A percentile compares a stretch with the other conserved stretches of the same genome.
Evolutionary conservation across 2,113 vertebrate genomes (phyloP).

Genomic region (Callorhinus ursinus): DNA sequence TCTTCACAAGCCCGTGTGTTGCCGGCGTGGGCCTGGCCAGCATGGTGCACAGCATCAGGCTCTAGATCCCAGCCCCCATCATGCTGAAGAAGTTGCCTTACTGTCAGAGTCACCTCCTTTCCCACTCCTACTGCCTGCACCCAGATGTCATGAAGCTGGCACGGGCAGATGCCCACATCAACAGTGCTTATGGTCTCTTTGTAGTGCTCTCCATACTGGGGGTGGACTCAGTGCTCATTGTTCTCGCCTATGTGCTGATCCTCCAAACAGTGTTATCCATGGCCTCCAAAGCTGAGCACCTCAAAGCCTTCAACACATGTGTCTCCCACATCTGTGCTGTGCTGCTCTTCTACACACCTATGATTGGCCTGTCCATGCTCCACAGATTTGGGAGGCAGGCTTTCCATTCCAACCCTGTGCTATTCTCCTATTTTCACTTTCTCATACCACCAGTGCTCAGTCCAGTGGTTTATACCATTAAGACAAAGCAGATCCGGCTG

Average conservation of each 20-base stretch:
- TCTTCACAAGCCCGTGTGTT: slow-evolving; percentile 41
- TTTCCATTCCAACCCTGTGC: not conserved
- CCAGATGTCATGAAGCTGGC: slow-evolving; percentile 71
- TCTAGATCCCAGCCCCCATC: slow-evolving; percentile 38
- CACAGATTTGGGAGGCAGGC: not conserved
- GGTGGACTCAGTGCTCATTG: slow-evolving; percentile 61
- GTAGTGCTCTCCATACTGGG: slow-evolving; percentile 60
- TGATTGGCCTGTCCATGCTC: slow-evolving; percentile 66
- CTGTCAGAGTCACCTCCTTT: slow-evolving; percentile 14
- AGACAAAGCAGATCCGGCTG: slow-evolving; percentile 52
- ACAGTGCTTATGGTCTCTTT: slow-evolving; percentile 58
- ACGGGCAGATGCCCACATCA: not conserved
- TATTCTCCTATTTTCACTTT: slow-evolving; percentile 64
- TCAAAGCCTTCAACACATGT: slow-evolving; percentile 75
- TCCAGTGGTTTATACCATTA: slow-evolving; percentile 53
- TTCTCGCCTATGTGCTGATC: slow-evolving; percentile 57
- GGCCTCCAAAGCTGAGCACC: slow-evolving; percentile 32
- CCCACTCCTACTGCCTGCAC: slow-evolving; percentile 67
- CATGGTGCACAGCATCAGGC: not conserved
- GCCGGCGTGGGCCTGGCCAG: not conserved
- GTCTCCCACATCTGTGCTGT: slow-evolving; percentile 62
- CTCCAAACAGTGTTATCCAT: slow-evolving; percentile 64
- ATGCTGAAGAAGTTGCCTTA: slow-evolving; percentile 63
- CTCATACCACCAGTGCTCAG: slow-evolving; percentile 66
- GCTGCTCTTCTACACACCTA: slow-evolving; percentile 53